Evolutionary conservation across 2,888 invertebrate genomes (phyloP).

Genomic region (Himalopsyche japonica): DNA sequence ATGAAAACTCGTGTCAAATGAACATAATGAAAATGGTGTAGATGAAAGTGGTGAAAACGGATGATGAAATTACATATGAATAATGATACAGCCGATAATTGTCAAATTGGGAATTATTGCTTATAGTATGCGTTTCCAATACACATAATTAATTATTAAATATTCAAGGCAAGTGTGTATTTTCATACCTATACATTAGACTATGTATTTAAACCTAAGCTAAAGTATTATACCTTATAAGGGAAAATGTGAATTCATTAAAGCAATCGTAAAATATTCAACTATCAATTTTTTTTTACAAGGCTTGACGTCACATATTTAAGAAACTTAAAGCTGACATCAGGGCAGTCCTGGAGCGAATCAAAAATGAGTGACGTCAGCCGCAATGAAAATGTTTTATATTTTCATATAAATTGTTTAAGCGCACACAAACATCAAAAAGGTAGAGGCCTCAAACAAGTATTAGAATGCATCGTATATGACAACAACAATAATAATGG

Average conservation of each 20-base stretch:
- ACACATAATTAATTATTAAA: background rate
- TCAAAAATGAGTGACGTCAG: background rate
- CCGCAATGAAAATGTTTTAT: background rate
- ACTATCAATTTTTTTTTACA: no score
- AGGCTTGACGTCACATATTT: no score
- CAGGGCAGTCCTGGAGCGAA: no score
- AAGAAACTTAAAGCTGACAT: no score
- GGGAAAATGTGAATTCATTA: background rate
- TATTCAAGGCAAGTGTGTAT: background rate
- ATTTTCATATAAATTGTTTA: background rate
- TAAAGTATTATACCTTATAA: background rate
- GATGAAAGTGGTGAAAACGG: background rate
- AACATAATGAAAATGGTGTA: background rate
- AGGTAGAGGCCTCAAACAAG: background rate
- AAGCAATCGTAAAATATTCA: no score
- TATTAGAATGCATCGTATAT: background rate
- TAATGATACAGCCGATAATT: no score
- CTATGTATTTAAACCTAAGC: background rate
- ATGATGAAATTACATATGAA: background rate
- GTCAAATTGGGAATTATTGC: no score
- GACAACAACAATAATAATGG: background rate
- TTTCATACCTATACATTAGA: background rate
- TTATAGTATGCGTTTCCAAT: no score
- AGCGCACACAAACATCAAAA: background rate
- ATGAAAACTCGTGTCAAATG: background rate